Evolutionary conservation across 2,797 vertebrate genomes (phyloP), one percentile per base, ranked within the genome.

Genomic region (Graptemys geographica): DNA sequence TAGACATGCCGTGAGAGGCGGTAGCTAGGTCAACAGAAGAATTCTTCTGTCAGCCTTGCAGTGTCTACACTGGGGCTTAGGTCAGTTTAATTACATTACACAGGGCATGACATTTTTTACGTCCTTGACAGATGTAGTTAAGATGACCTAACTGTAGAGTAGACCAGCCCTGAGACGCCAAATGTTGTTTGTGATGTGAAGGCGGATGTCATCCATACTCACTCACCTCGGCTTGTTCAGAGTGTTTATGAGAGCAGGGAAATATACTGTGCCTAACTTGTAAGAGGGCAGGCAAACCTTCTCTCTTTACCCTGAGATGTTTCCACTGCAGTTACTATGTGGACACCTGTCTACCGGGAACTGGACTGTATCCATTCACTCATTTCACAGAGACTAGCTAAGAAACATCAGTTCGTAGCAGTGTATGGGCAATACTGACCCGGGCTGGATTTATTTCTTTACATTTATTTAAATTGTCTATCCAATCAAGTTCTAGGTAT

Each of bases 121-220:
- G 10, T 18, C 33, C 16, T 8, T 37, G 16, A 65, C 33, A 1
- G 7, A n/a, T 65, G 33, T 10, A n/a, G 15, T n/a, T n/a, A 65
- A 65, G 33, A 19, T 65, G 18, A 65, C 62, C 15, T 18, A 65
- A 65, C 15, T n/a, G 62, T 65, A 65, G 62, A 37, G 8, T 69
- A 69, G 62, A n/a, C 62, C 8, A 69, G 62, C 15, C 16, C 16
- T n/a, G 33, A n/a, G 33, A n/a, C 59, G 91, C 86, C 74, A 84
- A 91, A 79, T 95, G 82, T 90, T 37, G 52, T 79, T 95, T 94
- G n/a, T 62, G 89, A 89, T 96, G 93, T 88, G 87, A 27, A 92
- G 84, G 72, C 25, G 10, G 37, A 44, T 94, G 88, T 87, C 80
- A 81, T 87, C 92, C 94, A 91, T 87, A 87, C 86, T 96, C 92